phyloP scores from a whole-genome alignment of 1,140 invertebrate genomes.

The Calliopsis andreniformis region DNA sequence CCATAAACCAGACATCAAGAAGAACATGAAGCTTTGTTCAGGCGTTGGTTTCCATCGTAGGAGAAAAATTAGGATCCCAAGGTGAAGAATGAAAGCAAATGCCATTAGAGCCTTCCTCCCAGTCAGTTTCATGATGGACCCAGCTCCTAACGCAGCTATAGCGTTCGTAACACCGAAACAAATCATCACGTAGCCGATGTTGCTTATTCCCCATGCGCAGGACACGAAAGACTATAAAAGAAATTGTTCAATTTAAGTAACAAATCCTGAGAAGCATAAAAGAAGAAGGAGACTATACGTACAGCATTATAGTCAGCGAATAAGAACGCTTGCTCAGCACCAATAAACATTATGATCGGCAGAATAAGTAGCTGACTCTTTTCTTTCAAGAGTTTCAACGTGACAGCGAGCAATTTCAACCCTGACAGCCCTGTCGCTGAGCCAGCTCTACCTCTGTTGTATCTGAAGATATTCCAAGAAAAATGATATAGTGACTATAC shows the following conservation, averaged over 20 bases:
- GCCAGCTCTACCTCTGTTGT: slow-evolving; percentile 76
- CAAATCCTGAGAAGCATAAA: too few species aligned
- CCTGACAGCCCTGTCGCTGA: slow-evolving; percentile 80
- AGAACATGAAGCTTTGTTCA: slow-evolving; percentile 88
- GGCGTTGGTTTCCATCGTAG: slow-evolving; percentile 89
- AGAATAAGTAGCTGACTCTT: slow-evolving; percentile 92
- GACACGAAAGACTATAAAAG: slow-evolving; percentile 91
- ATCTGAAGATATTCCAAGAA: slow-evolving; percentile 64
- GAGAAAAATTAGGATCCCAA: slow-evolving; percentile 85
- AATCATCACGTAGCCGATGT: slow-evolving; percentile 96
- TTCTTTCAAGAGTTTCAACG: slow-evolving; percentile 88
- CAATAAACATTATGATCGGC: slow-evolving; percentile 96
- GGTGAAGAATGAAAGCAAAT: slow-evolving; percentile 87
- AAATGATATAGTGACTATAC: too few species aligned
- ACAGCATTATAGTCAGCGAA: slow-evolving; percentile 94
- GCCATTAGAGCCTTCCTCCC: slow-evolving; percentile 90
- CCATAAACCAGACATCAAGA: slow-evolving; percentile 93
- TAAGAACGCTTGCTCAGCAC: slow-evolving; percentile 95
- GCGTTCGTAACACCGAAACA: slow-evolving; percentile 94
- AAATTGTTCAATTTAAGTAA: not conserved
- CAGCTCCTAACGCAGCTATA: slow-evolving; percentile 89
- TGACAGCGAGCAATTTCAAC: slow-evolving; percentile 88
- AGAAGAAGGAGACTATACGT: slow-evolving; percentile 67
- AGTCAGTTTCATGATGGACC: slow-evolving; percentile 90
- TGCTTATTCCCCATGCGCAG: slow-evolving; percentile 93